phyloP scores from a whole-genome alignment of 2,888 invertebrate species.

The Tanypteryx hageni region DNA sequence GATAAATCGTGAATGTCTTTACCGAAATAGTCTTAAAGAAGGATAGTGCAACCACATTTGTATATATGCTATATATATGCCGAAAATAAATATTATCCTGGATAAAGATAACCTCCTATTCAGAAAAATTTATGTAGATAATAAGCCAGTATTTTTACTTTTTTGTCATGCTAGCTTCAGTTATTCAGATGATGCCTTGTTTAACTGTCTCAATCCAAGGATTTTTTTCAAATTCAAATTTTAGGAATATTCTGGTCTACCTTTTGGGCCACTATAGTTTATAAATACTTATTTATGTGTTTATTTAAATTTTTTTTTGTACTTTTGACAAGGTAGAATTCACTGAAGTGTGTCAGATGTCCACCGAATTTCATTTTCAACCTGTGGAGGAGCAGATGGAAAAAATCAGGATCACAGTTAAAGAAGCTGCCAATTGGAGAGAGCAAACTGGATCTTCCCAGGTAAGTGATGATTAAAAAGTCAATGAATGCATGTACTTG shows the following conservation, averaged over 20 bases:
- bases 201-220: background rate
- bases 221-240: slow-evolving; percentile 41
- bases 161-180: no score
- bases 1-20: no score
- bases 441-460: slow-evolving; percentile 43
- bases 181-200: background rate
- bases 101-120: no score
- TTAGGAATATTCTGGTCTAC: background rate
- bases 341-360: slow-evolving; percentile 83
- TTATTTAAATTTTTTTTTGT: background rate
- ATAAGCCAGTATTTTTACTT: no score
- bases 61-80: no score
- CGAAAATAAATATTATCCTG: no score
- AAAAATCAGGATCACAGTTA: slow-evolving; percentile 80
- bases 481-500: background rate
- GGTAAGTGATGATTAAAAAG: slow-evolving; percentile 2
- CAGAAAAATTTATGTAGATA: no score
- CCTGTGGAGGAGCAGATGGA: slow-evolving; percentile 91
- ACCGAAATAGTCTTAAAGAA: no score
- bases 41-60: no score
- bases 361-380: slow-evolving; percentile 97
- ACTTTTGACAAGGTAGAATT: slow-evolving; percentile 77
- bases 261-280: background rate
- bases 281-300: background rate
- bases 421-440: slow-evolving; percentile 77